These are phyloP conservation scores for Melolontha melolontha DNA, from an alignment of 2,888 invertebrate genomes.

Conservation along the genomic window DNA sequence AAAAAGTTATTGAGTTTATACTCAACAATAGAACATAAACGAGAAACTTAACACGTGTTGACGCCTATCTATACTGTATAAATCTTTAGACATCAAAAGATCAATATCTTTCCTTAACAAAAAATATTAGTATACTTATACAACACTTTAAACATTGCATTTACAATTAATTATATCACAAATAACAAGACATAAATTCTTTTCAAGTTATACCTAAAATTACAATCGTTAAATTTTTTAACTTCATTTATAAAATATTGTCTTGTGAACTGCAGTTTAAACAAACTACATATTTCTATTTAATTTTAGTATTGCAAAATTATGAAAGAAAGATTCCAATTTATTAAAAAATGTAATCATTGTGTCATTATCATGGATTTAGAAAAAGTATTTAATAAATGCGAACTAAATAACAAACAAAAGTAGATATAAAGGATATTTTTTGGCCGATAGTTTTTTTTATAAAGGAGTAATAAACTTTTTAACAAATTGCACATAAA, in stretches of 20 bases:
- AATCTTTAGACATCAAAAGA: slow-evolving; percentile 14
- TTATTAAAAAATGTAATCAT: too few species aligned
- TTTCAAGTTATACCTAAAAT: slow-evolving; percentile 11
- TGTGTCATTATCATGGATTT: slow-evolving; percentile 9
- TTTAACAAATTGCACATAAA: too few species aligned
- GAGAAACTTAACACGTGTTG: slow-evolving; percentile 14
- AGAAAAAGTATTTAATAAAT: too few species aligned
- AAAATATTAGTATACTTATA: slow-evolving; percentile 27
- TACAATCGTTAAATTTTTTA: too few species aligned
- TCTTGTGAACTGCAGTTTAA: slow-evolving; percentile 11
- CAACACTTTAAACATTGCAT: slow-evolving; percentile 20
- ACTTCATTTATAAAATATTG: slow-evolving; percentile 25
- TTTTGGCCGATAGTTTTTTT: too few species aligned
- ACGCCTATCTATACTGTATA: slow-evolving; percentile 2
- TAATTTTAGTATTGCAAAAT: background rate
- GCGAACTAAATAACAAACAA: too few species aligned
- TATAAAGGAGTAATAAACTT: too few species aligned
- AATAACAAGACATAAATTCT: slow-evolving; percentile 13
- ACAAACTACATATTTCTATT: background rate
- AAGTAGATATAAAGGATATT: too few species aligned
- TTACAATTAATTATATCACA: slow-evolving; percentile 30
- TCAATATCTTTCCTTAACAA: slow-evolving; percentile 1
- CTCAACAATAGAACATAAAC: slow-evolving; percentile 20
- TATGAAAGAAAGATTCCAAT: background rate
- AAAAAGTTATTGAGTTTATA: slow-evolving; percentile 24